A percentile compares a stretch with the other conserved stretches of the same genome.
phyloP scores from a whole-genome alignment of 2,888 invertebrate species.

The Tenodera sinensis region DNA sequence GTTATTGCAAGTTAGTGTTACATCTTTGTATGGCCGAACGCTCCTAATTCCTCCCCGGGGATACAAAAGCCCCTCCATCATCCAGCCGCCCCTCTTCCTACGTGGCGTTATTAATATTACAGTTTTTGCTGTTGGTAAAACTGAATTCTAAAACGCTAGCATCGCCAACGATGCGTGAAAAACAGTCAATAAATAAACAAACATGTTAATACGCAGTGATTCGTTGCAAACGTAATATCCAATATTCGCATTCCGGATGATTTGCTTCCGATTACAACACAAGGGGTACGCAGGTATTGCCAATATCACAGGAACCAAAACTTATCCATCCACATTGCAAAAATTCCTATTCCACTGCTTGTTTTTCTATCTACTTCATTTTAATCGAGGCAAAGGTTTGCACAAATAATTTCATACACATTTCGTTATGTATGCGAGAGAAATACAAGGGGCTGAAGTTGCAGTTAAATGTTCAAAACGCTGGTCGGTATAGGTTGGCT shows the following conservation, averaged over 20 bases:
- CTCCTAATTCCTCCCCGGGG: not conserved
- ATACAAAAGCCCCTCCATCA: not conserved
- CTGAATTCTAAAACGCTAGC: not conserved
- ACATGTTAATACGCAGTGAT: not conserved
- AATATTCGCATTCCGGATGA: not conserved
- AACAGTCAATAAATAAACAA: not conserved
- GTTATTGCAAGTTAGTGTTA: no score
- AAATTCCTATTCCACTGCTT: no score
- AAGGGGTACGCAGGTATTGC: not conserved
- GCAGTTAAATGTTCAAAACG: no score
- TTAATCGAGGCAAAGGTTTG: no score
- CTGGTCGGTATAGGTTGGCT: no score
- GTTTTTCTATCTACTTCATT: no score
- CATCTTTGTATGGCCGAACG: not conserved
- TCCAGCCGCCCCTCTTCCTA: not conserved
- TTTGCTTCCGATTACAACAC: not conserved
- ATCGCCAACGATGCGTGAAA: not conserved
- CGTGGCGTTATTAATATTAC: not conserved
- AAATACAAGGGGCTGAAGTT: no score
- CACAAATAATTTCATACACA: no score
- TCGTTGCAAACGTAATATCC: not conserved
- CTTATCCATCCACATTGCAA: no score
- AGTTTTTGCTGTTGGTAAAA: not conserved
- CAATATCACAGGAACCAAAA: no score
- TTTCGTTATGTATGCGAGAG: no score